Percentiles rank a stretch among this genome's conserved stretches.
phyloP scores from a whole-genome alignment of 1,140 invertebrate species.

The Drosophila arizonae region DNA sequence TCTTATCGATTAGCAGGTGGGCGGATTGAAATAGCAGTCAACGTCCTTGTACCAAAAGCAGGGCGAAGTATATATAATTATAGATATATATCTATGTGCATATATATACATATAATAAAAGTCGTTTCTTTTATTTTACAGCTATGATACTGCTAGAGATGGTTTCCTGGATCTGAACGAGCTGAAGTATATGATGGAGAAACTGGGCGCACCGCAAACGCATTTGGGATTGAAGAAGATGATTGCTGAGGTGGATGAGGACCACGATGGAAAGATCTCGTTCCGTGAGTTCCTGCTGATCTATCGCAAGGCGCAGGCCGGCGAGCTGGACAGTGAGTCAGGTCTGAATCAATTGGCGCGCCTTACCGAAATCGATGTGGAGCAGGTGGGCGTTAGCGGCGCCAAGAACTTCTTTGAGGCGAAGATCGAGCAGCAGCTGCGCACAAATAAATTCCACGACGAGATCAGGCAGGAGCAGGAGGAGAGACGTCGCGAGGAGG shows the following conservation, averaged over 20 bases:
- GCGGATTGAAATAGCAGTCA: conserved; percentile 41
- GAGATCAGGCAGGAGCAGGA: conserved; percentile 95
- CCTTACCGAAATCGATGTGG: conserved; percentile 93
- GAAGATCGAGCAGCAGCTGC: conserved; percentile 92
- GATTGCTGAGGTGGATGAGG: conserved; percentile 97
- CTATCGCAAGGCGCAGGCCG: conserved; percentile 92
- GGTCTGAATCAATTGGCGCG: conserved; percentile 92
- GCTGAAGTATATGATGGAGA: conserved; percentile 98
- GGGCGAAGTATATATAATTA: conserved; percentile 9
- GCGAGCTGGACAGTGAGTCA: conserved; percentile 91
- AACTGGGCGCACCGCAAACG: conserved; percentile 96
- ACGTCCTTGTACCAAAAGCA: too few species aligned
- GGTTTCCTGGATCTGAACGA: conserved; percentile 94
- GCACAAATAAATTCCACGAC: conserved; percentile 92
- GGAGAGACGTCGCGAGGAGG: conserved; percentile 89
- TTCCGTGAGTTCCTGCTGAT: conserved; percentile 96
- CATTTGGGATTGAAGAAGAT: conserved; percentile 96
- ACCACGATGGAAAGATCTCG: conserved; percentile 93
- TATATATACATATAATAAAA: conserved; percentile 10
- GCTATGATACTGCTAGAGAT: conserved; percentile 94
- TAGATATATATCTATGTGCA: conserved; percentile 13
- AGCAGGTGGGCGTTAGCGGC: conserved; percentile 93
- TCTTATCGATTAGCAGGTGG: conserved; percentile 57
- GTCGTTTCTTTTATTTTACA: conserved; percentile 83
- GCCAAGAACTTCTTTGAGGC: conserved; percentile 96